Base-by-base conservation (phyloP, 2,113 vertebrate species). In the Centropristis striata region DNA sequence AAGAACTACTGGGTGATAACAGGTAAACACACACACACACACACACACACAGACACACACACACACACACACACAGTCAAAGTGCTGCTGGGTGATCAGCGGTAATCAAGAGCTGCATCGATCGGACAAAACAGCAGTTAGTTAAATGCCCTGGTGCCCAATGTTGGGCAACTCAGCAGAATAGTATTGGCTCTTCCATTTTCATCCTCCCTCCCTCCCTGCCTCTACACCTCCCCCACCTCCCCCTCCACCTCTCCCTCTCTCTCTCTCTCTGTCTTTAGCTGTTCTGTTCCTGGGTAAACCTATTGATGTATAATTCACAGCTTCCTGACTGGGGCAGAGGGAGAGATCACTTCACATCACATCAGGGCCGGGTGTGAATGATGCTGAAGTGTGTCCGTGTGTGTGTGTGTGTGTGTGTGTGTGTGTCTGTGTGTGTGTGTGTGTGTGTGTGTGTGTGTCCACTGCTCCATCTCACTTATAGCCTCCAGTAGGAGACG, bases 1-100 rank as follows among this genome's bases (percentile, higher is more conserved):
- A 97, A 95, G 92, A 96, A 96, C 92, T 98, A 96, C 70, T 99
- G 98, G 98, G 97, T 99, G 67, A 97, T 96, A 92, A 99, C 98
- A 96, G 98, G 98, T 99, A 94, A 93, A 70, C 3, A 8, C 50
- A 11, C 4, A 5, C 50, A 14, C 3, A 8, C 54, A 20, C 4
- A 8, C 54, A 15, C 4, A 8, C 54, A 15, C 4, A 4, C 47
- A 21, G 4, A 9, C 58, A 20, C 5, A 12, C 53, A 14, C 3
- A 12, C 58, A 21, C 5, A 11, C 51, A 21, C 5, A 10, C 47
- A 14, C 36, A 42, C 4, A 3, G 14, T 25, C 6, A n/a, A 58
- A 46, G 41, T 61, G 55, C 69, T 70, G 8, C 42, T 53, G 51
- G 78, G 68, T 86, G 68, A 86, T 84, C 75, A 80, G 53, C 8